Evolutionary conservation across 2,113 vertebrate species (phyloP).

Genomic region (Ictidomys tridecemlineatus): DNA sequence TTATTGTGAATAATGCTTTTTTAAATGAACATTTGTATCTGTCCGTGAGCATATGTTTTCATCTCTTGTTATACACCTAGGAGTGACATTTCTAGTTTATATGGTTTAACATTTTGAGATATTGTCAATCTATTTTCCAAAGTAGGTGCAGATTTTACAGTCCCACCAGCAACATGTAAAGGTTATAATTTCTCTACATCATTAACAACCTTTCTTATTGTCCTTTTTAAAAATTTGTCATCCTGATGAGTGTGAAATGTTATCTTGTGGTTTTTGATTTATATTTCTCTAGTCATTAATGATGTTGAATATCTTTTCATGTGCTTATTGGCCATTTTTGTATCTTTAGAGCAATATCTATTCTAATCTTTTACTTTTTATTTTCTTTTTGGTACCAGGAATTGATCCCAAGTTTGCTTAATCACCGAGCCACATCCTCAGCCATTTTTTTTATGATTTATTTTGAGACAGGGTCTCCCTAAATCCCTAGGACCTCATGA

Average conservation of each 20-base stretch:
- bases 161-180: neutral
- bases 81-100: neutral
- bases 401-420: too few species aligned
- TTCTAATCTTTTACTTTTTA: neutral
- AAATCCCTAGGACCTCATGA: too few species aligned
- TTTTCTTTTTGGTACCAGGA: too few species aligned
- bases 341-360: neutral
- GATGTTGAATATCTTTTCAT: neutral
- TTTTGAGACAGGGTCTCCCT: too few species aligned
- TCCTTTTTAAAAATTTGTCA: neutral
- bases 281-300: neutral
- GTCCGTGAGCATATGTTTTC: neutral
- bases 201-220: neutral
- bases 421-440: too few species aligned
- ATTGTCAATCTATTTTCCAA: neutral
- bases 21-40: neutral
- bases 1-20: neutral
- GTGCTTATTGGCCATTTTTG: neutral
- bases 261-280: conserved; percentile 6
- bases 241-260: neutral
- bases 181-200: neutral
- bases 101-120: neutral
- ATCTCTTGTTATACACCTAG: neutral
- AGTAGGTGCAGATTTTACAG: neutral
- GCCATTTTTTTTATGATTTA: too few species aligned